Evolutionary conservation across 1,140 invertebrate genomes (phyloP).

Genomic region (Brachionus plicatilis): DNA sequence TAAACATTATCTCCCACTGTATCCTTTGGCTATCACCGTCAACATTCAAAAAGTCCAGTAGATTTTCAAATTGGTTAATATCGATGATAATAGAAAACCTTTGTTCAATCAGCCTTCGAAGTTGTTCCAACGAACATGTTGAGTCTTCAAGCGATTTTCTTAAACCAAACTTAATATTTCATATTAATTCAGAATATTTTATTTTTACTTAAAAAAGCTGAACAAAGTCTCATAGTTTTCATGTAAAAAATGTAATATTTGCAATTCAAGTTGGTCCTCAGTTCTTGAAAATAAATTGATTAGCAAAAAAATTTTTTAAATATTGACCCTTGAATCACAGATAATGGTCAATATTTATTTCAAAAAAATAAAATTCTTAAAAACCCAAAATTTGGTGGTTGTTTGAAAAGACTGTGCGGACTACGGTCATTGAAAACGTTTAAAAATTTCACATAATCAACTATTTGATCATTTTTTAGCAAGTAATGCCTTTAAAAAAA

Average conservation of each 20-base stretch:
- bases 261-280: background rate
- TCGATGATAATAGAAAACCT: slow-evolving; percentile 6
- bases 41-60: background rate
- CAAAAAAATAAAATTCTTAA: background rate
- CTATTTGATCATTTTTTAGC: slow-evolving; percentile 4
- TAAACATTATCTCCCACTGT: background rate
- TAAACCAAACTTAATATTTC: background rate
- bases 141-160: background rate
- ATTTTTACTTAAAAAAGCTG: slow-evolving; percentile 26
- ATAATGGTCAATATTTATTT: background rate
- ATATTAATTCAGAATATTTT: background rate
- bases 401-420: background rate
- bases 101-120: background rate
- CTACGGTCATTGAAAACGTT: slow-evolving; percentile 3
- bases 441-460: slow-evolving; percentile 34
- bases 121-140: background rate
- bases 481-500: background rate
- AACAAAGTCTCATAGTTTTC: background rate
- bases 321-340: background rate
- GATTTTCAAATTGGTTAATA: background rate
- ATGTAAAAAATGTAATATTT: slow-evolving; percentile 10
- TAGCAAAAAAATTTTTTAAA: background rate
- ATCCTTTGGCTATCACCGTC: background rate
- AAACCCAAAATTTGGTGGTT: background rate
- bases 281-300: background rate